Evolutionary conservation across 2,113 vertebrate genomes (phyloP).

Genomic region (Grammomys dolichurus): DNA sequence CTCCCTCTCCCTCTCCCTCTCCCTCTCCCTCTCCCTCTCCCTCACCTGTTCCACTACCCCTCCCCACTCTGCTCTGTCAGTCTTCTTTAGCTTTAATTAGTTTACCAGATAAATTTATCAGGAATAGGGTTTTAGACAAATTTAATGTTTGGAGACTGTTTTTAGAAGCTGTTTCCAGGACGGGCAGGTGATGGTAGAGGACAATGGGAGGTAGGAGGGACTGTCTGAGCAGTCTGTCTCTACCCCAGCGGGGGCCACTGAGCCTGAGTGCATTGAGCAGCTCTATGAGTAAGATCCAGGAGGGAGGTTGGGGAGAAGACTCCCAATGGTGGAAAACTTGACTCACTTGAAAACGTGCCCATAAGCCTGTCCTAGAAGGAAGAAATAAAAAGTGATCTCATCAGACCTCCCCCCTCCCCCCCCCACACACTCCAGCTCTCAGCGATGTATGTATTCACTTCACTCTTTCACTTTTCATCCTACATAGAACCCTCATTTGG

Average conservation of each 20-base stretch:
- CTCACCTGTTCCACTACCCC: not conserved
- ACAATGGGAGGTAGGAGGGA: not conserved
- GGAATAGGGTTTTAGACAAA: not conserved
- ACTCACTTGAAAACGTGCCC: constrained; percentile 56
- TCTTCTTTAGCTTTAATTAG: constrained; percentile 52
- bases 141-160: not conserved
- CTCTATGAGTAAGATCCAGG: constrained; percentile 52
- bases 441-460: constrained; percentile 1
- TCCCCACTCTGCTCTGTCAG: not conserved
- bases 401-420: not conserved
- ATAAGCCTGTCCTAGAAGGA: constrained; percentile 20
- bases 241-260: not conserved
- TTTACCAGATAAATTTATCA: constrained; percentile 33
- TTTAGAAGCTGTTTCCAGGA: not conserved
- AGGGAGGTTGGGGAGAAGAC: not conserved
- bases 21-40: not conserved
- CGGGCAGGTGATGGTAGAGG: not conserved
- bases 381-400: constrained; percentile 69
- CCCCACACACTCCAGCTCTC: not conserved
- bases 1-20: not conserved
- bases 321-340: constrained; percentile 61
- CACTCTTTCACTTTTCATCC: not conserved
- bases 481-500: not conserved
- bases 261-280: not conserved
- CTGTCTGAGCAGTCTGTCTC: not conserved